Evolutionary conservation across 2,888 invertebrate genomes (phyloP), one percentile per base, ranked within the genome.

Genomic region (Cephus pygmeus): DNA sequence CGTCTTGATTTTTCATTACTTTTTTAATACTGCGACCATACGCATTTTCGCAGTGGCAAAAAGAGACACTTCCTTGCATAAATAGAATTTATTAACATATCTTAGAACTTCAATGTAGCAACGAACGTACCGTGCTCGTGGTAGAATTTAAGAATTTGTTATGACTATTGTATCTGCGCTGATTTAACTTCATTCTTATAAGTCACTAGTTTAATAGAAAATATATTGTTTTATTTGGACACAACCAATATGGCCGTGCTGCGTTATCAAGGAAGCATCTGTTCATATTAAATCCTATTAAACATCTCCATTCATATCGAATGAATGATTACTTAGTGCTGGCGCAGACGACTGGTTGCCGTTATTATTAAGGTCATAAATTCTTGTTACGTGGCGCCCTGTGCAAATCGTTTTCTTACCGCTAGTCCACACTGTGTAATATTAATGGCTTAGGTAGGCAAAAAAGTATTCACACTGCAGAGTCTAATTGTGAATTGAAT

Each of bases 1-100:
- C 82, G 82, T 81, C 81, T 34, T 71, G 71, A 71, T 56, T 56
- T 56, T 56, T 56, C 40, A 56, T 56, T 56, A 23, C 40, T 56
- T 56, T 56, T 56, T 56, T 56, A 56, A 23, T 56, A 56, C 6
- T 56, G 40, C 40, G 40, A 56, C 40, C 40, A 56, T 56, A 56
- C 40, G 40, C 6, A 56, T 6, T 23, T 6, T 23, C 23, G 9
- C 40, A 56, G 6, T 15, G 40, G 23, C 6, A 56, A 56, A 56
- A 56, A 40, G 15, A 9, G 9, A 9, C 23, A 23, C 0, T 23
- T 15, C 2, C 23, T 56, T 15, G 40, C 1, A 23, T 2, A 9
- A 56, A 9, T 56, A 9, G 23, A 4, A 56, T 56, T 56, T 15
- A 56, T 23, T 56, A 23, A 56, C 40, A 23, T 56, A 56, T 9